Evolutionary conservation across 2,888 invertebrate genomes (phyloP), one percentile per base, ranked within the genome.

Genomic region (Hydropsyche betteni): DNA sequence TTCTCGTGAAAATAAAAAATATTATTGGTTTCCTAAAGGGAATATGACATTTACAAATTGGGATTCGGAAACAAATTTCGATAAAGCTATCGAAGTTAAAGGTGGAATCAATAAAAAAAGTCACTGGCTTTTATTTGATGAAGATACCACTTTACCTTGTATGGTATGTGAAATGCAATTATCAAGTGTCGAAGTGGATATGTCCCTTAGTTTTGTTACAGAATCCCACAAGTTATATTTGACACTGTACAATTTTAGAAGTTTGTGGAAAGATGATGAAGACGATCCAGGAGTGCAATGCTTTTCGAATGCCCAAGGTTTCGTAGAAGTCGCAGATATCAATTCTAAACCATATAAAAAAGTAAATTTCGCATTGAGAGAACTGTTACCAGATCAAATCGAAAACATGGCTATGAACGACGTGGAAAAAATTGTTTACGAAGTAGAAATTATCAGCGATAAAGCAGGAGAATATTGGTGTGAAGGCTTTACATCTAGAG

Each of bases 381-480:
- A 71, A 76, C 58, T 70, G 79, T 51, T 74, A 7, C 16, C n/a
- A 33, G 38, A 68, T 14, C 38, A 24, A 36, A 53, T 53, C 84
- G 74, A 74, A 12, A 53, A 72, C 10, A 74, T 73, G 16, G 75
- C 68, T 3, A 68, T 72, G 33, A 70, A 77, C 14, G 79, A 80
- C 4, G 75, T 79, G 0, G 78, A 77, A 80, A 87, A 87, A 83
- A 80, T 82, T 14, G 85, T 90, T 4, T 91, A 88, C 78, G 82
- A 85, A 74, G 81, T 92, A 2, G 84, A 88, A 79, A 82, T 89
- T 0, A 83, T 88, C 58, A 86, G 84, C 2, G 84, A 89, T 58
- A 85, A 86, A 76, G 87, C 90, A 0, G 90, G 90, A 0, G 86
- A 89, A 79, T 92, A 91, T 81, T 91, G 91, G 90, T 91, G 92